Percentiles rank a stretch among this genome's conserved stretches.
These are phyloP conservation scores for Urocitellus parryii DNA, from an alignment of 2,113 vertebrate species.

Conservation along the genomic window DNA sequence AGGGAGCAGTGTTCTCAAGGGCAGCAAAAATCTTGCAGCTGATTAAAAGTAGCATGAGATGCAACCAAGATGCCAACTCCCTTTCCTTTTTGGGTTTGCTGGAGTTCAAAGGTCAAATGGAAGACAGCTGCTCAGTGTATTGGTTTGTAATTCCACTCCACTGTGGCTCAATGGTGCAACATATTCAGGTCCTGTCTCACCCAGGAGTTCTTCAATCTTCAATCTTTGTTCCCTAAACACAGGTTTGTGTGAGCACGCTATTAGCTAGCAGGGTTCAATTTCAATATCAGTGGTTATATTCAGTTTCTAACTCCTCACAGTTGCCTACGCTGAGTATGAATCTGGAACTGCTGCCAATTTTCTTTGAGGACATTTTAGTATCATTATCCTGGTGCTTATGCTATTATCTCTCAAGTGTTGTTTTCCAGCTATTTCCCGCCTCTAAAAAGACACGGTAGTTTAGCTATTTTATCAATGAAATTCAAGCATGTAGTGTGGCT, in stretches of 20 bases:
- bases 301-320: constrained; percentile 4
- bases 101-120: constrained; percentile 75
- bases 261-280: constrained; percentile 76
- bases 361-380: constrained; percentile 65
- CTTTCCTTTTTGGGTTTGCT: constrained; percentile 66
- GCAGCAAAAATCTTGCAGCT: constrained; percentile 71
- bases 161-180: background rate
- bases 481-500: background rate
- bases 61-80: constrained; percentile 60
- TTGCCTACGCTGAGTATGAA: background rate
- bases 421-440: constrained; percentile 59
- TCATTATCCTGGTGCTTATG: constrained; percentile 63
- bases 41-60: constrained; percentile 79
- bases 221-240: constrained; percentile 55
- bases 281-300: constrained; percentile 58
- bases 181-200: constrained; percentile 53
- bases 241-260: constrained; percentile 66
- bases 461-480: constrained; percentile 63
- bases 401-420: constrained; percentile 62
- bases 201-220: constrained; percentile 57
- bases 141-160: constrained; percentile 64
- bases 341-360: constrained; percentile 60
- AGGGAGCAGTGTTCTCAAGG: constrained; percentile 83
- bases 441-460: constrained; percentile 35
- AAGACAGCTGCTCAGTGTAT: background rate